Percentiles rank a stretch among this genome's conserved stretches.
Conservation (phyloP, 2,888 invertebrate genomes). For the Leptinotarsa juncta region DNA sequence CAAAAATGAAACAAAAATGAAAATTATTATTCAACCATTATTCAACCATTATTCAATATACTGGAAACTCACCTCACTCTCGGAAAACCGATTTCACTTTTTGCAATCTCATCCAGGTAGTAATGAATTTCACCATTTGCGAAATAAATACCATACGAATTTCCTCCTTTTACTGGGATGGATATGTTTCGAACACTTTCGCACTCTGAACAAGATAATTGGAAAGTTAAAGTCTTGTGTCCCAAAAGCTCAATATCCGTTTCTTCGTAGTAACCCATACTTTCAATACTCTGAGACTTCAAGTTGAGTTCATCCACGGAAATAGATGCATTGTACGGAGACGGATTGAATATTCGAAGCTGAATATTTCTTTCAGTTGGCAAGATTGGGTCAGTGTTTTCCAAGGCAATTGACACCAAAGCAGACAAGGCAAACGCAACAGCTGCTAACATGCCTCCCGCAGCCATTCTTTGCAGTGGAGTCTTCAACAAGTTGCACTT, state of each 20-base stretch:
- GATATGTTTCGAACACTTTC: neutral
- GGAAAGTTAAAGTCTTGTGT: no score
- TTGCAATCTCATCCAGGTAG: conserved; percentile 66
- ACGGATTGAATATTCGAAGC: conserved; percentile 78
- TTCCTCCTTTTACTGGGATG: conserved; percentile 37
- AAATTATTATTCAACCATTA: no score
- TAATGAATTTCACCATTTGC: conserved; percentile 34
- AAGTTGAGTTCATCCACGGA: conserved; percentile 15
- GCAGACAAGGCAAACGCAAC: conserved; percentile 89
- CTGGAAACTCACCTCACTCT: conserved; percentile 66
- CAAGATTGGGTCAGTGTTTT: conserved; percentile 75
- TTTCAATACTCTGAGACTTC: neutral
- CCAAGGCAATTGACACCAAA: conserved; percentile 80
- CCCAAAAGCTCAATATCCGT: conserved; percentile 30
- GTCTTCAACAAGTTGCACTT: conserved; percentile 76
- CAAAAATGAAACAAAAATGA: no score
- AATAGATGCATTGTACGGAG: conserved; percentile 64
- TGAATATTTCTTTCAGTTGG: conserved; percentile 73
- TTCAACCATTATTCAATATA: no score
- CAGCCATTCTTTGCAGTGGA: conserved; percentile 87
- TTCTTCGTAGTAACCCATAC: conserved; percentile 33
- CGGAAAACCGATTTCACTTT: conserved; percentile 71
- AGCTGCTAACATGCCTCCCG: conserved; percentile 89
- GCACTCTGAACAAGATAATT: neutral
- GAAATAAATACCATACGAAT: conserved; percentile 48